A percentile compares a stretch with the other conserved stretches of the same genome.
phyloP scores from a whole-genome alignment of 2,888 invertebrate species.

The Drosophila prostipennis region DNA sequence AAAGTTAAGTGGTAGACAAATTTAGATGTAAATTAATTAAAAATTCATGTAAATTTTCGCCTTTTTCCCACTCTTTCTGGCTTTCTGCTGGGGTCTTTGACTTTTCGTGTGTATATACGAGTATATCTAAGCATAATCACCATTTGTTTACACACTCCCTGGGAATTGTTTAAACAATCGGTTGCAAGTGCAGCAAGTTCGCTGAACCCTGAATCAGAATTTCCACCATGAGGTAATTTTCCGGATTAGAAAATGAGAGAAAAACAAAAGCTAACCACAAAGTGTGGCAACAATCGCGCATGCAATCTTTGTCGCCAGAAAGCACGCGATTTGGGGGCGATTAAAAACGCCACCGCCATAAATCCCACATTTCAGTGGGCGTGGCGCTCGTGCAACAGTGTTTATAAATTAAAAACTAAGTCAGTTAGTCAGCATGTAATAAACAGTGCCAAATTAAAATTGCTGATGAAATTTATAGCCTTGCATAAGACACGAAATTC shows the following conservation, averaged over 20 bases:
- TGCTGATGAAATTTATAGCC: slow-evolving; percentile 23
- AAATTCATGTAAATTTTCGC: slow-evolving; percentile 53
- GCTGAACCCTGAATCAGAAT: slow-evolving; percentile 25
- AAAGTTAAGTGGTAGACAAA: slow-evolving; percentile 56
- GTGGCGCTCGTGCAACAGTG: slow-evolving; percentile 18
- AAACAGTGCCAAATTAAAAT: slow-evolving; percentile 23
- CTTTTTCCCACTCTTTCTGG: slow-evolving; percentile 2
- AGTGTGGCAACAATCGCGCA: slow-evolving; percentile 43
- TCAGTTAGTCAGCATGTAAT: slow-evolving; percentile 29
- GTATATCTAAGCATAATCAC: slow-evolving; percentile 53
- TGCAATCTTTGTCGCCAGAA: slow-evolving; percentile 31
- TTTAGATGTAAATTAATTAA: slow-evolving; percentile 41
- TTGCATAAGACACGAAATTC: slow-evolving; percentile 16
- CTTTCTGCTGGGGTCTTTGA: slow-evolving; percentile 38
- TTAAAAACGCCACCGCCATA: slow-evolving; percentile 47
- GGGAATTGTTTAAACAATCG: slow-evolving; percentile 61
- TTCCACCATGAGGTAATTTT: slow-evolving; percentile 7
- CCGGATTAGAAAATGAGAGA: slow-evolving; percentile 1
- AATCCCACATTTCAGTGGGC: slow-evolving; percentile 39
- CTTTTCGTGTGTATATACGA: slow-evolving; percentile 7
- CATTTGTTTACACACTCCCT: slow-evolving; percentile 56
- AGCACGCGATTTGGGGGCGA: slow-evolving; percentile 39
- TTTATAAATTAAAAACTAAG: slow-evolving; percentile 3
- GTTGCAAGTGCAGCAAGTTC: slow-evolving; percentile 28
- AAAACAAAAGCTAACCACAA: slow-evolving; percentile 21